These are phyloP conservation scores for Halcyon senegalensis DNA, from an alignment of 2,113 vertebrate genomes.

Conservation along the genomic window DNA sequence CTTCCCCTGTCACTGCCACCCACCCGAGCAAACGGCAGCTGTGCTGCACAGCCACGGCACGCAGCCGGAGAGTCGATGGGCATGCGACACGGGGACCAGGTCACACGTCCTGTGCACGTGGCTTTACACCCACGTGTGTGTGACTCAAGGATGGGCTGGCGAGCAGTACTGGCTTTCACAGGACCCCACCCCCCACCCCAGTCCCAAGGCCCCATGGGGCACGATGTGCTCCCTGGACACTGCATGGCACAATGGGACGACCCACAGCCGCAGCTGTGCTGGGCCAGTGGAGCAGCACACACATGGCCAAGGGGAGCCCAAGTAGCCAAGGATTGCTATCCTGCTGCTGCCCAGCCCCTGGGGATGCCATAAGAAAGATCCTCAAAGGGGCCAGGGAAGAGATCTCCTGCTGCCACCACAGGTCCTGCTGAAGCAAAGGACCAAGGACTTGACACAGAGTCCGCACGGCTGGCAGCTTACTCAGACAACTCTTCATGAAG, in stretches of 20 bases:
- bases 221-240: background rate
- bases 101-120: fast-evolving
- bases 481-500: background rate
- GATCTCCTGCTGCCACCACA: background rate
- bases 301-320: too few species aligned
- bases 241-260: background rate
- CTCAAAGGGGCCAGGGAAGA: background rate
- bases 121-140: fast-evolving
- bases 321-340: too few species aligned
- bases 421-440: background rate
- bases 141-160: fast-evolving
- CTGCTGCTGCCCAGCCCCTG: too few species aligned
- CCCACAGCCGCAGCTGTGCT: background rate
- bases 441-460: background rate
- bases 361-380: background rate
- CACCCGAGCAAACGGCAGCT: background rate
- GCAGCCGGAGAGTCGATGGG: background rate
- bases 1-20: background rate
- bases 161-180: fast-evolving
- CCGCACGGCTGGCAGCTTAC: fast-evolving
- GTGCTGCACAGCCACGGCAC: background rate
- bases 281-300: background rate
- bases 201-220: fast-evolving
- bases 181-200: too few species aligned
- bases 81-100: background rate